Conservation (phyloP, 2,888 invertebrate genomes). For the Nemapogon koenigi region DNA sequence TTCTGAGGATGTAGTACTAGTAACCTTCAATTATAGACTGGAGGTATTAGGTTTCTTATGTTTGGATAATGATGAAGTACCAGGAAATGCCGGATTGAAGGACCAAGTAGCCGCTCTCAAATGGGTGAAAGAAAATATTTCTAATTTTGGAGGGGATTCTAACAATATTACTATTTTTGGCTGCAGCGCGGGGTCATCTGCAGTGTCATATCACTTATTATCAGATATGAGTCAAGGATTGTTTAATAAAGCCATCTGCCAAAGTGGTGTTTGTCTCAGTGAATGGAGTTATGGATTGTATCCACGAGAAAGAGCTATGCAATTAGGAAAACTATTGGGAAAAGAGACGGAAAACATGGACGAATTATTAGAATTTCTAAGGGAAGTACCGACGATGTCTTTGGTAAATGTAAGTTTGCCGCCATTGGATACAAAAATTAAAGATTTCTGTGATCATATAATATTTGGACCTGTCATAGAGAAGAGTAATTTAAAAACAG, state of each 20-base stretch:
- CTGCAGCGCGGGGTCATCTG: slow-evolving; percentile 51
- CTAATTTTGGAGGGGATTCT: slow-evolving; percentile 44
- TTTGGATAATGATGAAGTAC: slow-evolving; percentile 47
- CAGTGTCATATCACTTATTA: slow-evolving; percentile 40
- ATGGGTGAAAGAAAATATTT: slow-evolving; percentile 52
- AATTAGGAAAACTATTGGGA: slow-evolving; percentile 45
- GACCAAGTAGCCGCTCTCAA: slow-evolving; percentile 55
- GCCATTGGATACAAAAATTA: slow-evolving; percentile 24
- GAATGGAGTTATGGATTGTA: slow-evolving; percentile 49
- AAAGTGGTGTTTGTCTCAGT: slow-evolving; percentile 52
- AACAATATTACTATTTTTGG: slow-evolving; percentile 52
- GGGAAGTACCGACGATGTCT: slow-evolving; percentile 29
- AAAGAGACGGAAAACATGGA: slow-evolving; percentile 38
- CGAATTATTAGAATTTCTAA: slow-evolving; percentile 40
- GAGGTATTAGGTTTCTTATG: slow-evolving; percentile 56
- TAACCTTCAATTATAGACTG: slow-evolving; percentile 55
- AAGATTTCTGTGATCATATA: slow-evolving; percentile 38
- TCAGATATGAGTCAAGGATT: slow-evolving; percentile 48
- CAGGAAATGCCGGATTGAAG: slow-evolving; percentile 56
- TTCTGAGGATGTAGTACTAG: slow-evolving; percentile 42
- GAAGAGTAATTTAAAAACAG: slow-evolving; percentile 28
- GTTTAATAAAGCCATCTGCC: slow-evolving; percentile 54
- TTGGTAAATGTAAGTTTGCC: slow-evolving; percentile 42
- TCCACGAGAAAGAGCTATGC: slow-evolving; percentile 41
- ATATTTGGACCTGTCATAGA: slow-evolving; percentile 52